phyloP scores from a whole-genome alignment of 2,113 vertebrate genomes.

The Calidris pygmaea region DNA sequence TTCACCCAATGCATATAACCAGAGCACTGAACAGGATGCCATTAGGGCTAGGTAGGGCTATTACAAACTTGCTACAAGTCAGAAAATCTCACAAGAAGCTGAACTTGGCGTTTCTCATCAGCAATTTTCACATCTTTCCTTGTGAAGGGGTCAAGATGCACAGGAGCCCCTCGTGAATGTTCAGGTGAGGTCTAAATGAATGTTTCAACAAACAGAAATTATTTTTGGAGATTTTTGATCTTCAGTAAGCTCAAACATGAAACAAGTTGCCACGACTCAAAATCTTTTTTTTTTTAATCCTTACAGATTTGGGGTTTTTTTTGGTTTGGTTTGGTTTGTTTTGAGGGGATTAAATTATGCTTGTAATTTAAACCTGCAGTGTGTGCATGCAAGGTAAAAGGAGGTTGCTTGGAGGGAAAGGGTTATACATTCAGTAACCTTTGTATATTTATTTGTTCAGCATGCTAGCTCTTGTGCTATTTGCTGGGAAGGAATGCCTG shows the following conservation, averaged over 20 bases:
- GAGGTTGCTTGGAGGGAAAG: slow-evolving; percentile 1
- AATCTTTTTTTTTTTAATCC: neutral
- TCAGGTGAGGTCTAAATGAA: neutral
- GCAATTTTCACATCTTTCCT: neutral
- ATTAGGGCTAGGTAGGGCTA: neutral
- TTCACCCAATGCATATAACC: neutral
- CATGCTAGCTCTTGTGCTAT: slow-evolving; percentile 49
- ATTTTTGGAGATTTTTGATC: neutral
- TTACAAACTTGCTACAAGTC: neutral
- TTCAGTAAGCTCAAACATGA: neutral
- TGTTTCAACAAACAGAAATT: neutral
- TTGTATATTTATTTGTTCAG: slow-evolving; percentile 57
- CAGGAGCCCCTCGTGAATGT: neutral
- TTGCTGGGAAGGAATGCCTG: slow-evolving; percentile 58
- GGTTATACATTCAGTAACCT: slow-evolving; percentile 3
- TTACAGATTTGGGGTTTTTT: neutral
- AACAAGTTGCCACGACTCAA: neutral
- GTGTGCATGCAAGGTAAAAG: neutral
- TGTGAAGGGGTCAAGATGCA: neutral
- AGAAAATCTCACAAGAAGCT: neutral
- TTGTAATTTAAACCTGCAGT: neutral
- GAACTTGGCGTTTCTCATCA: neutral
- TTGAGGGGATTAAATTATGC: neutral
- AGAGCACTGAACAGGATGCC: neutral
- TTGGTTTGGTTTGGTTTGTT: neutral